phyloP scores from a whole-genome alignment of 2,113 vertebrate species.

The Polyodon spathula region DNA sequence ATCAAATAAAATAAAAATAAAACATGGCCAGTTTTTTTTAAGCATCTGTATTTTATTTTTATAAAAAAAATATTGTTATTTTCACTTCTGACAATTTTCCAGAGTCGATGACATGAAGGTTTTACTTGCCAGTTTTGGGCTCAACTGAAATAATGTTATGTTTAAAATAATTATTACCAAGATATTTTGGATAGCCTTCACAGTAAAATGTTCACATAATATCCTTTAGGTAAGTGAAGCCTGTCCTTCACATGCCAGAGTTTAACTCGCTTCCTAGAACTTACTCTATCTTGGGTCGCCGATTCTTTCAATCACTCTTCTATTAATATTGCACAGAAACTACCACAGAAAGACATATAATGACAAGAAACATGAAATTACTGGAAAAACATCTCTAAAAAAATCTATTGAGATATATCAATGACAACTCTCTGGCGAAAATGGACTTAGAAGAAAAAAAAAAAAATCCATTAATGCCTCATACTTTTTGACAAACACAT shows the following conservation, averaged over 20 bases:
- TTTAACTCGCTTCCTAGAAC: conserved; percentile 5
- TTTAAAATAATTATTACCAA: conserved; percentile 52
- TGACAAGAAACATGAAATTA: conserved; percentile 36
- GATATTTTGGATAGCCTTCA: conserved; percentile 35
- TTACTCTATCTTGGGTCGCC: conserved; percentile 1
- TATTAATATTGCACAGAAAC: conserved; percentile 20
- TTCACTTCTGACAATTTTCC: too few relatives aligned
- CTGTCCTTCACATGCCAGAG: conserved; percentile 45
- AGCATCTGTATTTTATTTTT: too few relatives aligned
- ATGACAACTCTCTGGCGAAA: conserved; percentile 50
- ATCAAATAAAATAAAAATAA: too few relatives aligned
- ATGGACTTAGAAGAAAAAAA: conserved; percentile 42
- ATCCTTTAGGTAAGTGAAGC: conserved; percentile 45
- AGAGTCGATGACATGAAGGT: too few relatives aligned
- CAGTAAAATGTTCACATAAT: conserved; percentile 39
- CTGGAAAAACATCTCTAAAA: conserved; percentile 24
- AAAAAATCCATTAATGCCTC: conserved; percentile 60
- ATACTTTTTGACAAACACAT: conserved; percentile 71
- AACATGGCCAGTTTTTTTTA: too few relatives aligned
- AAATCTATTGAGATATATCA: conserved; percentile 47
- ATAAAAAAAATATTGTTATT: too few relatives aligned
- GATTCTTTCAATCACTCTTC: conserved; percentile 23
- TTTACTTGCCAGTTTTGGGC: too few relatives aligned
- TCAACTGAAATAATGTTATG: conserved; percentile 9
- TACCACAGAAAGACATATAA: conserved; percentile 24